A percentile compares a stretch with the other conserved stretches of the same genome.
These are phyloP conservation scores for Drosophila sulfurigaster DNA, from an alignment of 1,140 invertebrate genomes.

Conservation along the genomic window DNA sequence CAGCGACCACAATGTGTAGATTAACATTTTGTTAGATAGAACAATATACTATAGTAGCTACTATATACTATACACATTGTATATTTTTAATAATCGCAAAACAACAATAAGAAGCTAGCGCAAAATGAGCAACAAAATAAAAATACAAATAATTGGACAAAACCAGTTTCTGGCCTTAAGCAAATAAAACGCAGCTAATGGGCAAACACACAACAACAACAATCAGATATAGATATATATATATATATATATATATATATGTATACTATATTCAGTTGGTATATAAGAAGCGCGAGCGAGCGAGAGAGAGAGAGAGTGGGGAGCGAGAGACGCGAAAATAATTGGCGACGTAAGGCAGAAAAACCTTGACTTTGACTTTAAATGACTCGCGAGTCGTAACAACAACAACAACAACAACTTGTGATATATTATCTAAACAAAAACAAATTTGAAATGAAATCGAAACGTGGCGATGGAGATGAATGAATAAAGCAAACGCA, in stretches of 20 bases:
- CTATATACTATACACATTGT: conserved; percentile 32
- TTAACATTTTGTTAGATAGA: conserved; percentile 68
- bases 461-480: conserved; percentile 69
- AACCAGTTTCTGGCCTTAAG: conserved; percentile 67
- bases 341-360: conserved; percentile 83
- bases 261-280: conserved; percentile 3
- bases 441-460: conserved; percentile 78
- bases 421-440: conserved; percentile 76
- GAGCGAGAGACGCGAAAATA: conserved; percentile 57
- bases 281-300: conserved; percentile 16
- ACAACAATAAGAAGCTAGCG: conserved; percentile 43
- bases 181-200: conserved; percentile 48
- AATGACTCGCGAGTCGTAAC: conserved; percentile 70
- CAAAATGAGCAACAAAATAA: conserved; percentile 38
- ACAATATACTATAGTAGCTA: conserved; percentile 20
- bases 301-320: background rate
- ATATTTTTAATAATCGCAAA: conserved; percentile 67
- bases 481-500: conserved; percentile 62
- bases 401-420: conserved; percentile 43
- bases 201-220: conserved; percentile 42
- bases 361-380: conserved; percentile 85
- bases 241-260: conserved; percentile 7
- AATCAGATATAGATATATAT: conserved; percentile 18
- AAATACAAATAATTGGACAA: conserved; percentile 74
- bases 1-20: conserved; percentile 22